Base-by-base conservation (phyloP, 92 coral and sea anemone species). In the Siderastrea radians region DNA sequence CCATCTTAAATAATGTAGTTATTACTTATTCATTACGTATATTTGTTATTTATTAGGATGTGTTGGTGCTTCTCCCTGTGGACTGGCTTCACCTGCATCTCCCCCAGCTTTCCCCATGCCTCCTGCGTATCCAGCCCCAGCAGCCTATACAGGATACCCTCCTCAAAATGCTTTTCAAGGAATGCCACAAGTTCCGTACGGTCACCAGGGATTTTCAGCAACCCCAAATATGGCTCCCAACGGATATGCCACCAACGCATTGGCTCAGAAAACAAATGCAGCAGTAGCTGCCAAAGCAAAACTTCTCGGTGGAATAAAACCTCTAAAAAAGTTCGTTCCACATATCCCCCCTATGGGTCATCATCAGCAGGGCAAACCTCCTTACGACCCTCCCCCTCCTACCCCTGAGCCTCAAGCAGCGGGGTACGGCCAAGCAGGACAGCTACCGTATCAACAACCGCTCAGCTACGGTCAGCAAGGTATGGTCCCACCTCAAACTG, bases 341-440 rank as follows among this genome's bases (percentile, higher is more conserved):
- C 87, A 74, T 53, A 62, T 84, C 12, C 87, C 87, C 13, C 63
- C 87, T 2, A 49, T 84, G 87, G 87, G 87, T 5, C 65, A 74
- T 15, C 80, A 8, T 5, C 87, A 84, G 80, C 72, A 2, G 44
- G 87, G 87, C 9, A 84, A 84, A 60, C 87, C 87, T 19, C 80
- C 80, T 50, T 83, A 59, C 62, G 16, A 72, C 48, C 87, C 87
- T 0, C 81, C 87, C 3, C 80, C 74, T 17, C 57, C 70, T 0
- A 47, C 72, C 2, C 79, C 72, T 0, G 51, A 59, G 73, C 87
- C 87, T 8, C 87, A 17, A 45, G 87, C 78, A 11, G 63, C 80
- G 10, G 87, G 72, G 50, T 84, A 26, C 11, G 73, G 50, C n/a
- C 87, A 48, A 61, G 80, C 80, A 7, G 80, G 87, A 1, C 80